Evolutionary conservation across 2,888 invertebrate species (phyloP).

Genomic region (Hetaerina titia): DNA sequence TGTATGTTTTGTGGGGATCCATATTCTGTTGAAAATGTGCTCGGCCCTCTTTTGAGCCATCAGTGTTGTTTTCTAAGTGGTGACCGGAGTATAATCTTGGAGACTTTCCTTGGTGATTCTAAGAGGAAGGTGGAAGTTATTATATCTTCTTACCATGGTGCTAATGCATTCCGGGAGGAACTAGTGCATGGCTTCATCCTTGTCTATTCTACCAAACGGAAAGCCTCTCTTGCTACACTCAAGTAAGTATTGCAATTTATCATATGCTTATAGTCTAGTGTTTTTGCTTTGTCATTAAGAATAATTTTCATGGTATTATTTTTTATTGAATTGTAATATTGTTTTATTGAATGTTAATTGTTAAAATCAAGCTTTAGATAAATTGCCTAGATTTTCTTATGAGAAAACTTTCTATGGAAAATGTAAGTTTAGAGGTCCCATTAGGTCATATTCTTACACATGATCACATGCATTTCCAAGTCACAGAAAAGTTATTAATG

Average conservation of each 20-base stretch:
- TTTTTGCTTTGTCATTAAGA: too few species aligned
- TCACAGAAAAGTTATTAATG: too few species aligned
- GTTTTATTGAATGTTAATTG: too few species aligned
- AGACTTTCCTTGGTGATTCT: conserved; percentile 94
- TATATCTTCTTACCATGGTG: conserved; percentile 96
- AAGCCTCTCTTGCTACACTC: conserved; percentile 95
- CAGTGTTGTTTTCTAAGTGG: conserved; percentile 92
- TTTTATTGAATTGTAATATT: too few species aligned
- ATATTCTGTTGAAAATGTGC: conserved; percentile 92
- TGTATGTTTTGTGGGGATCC: conserved; percentile 98
- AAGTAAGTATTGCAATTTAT: conserved; percentile 81
- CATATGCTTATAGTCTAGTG: neutral
- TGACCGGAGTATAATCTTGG: conserved; percentile 92
- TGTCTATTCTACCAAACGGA: conserved; percentile 95
- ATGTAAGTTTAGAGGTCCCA: too few species aligned
- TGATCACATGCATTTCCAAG: too few species aligned
- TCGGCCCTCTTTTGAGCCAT: conserved; percentile 92
- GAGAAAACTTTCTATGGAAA: too few species aligned
- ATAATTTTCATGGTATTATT: too few species aligned
- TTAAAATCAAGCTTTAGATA: too few species aligned
- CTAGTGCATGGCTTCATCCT: conserved; percentile 96
- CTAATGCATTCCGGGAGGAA: conserved; percentile 94
- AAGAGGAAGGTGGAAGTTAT: conserved; percentile 94
- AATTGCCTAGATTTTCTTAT: too few species aligned
- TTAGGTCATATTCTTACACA: too few species aligned